These are phyloP conservation scores for Zele albiditarsus DNA, from an alignment of 2,888 invertebrate genomes.

Conservation along the genomic window DNA sequence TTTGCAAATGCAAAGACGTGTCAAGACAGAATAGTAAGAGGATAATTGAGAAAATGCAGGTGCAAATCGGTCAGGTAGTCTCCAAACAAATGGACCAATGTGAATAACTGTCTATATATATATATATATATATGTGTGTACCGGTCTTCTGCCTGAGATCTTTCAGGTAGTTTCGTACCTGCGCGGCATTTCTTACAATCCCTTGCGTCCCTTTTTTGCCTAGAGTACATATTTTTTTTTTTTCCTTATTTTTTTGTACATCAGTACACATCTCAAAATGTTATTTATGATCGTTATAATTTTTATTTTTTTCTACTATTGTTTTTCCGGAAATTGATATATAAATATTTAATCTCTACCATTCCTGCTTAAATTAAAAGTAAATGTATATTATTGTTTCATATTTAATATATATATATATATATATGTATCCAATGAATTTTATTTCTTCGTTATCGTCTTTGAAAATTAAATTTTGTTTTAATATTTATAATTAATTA, in stretches of 20 bases:
- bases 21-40: constrained; percentile 3
- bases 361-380: background rate
- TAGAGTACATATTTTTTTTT: background rate
- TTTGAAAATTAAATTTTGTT: background rate
- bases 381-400: background rate
- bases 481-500: background rate
- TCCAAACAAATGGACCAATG: constrained; percentile 12
- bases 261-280: background rate
- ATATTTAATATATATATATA: background rate
- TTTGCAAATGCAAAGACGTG: constrained; percentile 27
- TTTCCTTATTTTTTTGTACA: background rate
- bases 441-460: background rate
- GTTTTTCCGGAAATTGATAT: background rate
- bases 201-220: constrained; percentile 22
- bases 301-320: background rate
- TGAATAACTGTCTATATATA: constrained; percentile 15
- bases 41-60: constrained; percentile 40
- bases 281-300: constrained; percentile 2
- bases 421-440: too few relatives aligned
- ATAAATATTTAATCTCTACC: background rate
- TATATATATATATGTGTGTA: background rate
- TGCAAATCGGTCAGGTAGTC: constrained; percentile 41
- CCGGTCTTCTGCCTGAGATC: constrained; percentile 31
- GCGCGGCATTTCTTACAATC: constrained; percentile 20
- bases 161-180: constrained; percentile 37